Base-by-base conservation (phyloP, 2,888 invertebrate genomes). In the Plebejus anna region DNA sequence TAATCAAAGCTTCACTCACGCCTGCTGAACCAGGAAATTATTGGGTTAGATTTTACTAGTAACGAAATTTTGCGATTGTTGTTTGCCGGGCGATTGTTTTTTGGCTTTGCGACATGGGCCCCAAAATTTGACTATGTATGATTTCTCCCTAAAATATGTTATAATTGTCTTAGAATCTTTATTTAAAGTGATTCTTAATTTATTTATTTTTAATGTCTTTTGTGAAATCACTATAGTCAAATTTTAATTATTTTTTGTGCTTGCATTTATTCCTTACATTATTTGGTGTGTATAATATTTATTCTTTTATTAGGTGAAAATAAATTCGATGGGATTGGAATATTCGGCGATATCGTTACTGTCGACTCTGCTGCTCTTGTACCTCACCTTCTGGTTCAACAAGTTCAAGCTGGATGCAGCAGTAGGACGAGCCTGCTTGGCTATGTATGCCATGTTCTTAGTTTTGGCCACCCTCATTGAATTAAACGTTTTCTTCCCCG, bases 401-500 rank as follows among this genome's bases (percentile, higher is more conserved):
- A 97, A 97, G 91, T 98, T 98, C 93, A 96, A 97, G 90, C 92
- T 98, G 88, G 97, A 97, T 88, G 96, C 96, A 85, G 96, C 96
- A 84, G 97, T 98, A 78, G 98, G 98, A 78, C 95, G 96, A 77
- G 96, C 97, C 77, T 98, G 98, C 84, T 94, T 98, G 80, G 95
- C 97, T 80, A 97, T 98, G 96, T 98, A 98, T 91, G 96, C 96
- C 79, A 95, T 97, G 82, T 98, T 98, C 88, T 95, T 98, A 80
- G 96, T 97, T 76, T 95, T 98, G 81, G 98, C 98, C 76, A 97
- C 97, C 80, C 95, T 98, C 83, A 98, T 98, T 85, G 98, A 98
- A 94, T 95, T 98, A 84, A 98, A 98, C 90, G 97, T 98, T 80
- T 98, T 98, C 96, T 98, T 98, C 94, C 96, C 96, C 83, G 97